Base-by-base conservation (phyloP, 2,113 vertebrate genomes). In the Eleginops maclovinus region DNA sequence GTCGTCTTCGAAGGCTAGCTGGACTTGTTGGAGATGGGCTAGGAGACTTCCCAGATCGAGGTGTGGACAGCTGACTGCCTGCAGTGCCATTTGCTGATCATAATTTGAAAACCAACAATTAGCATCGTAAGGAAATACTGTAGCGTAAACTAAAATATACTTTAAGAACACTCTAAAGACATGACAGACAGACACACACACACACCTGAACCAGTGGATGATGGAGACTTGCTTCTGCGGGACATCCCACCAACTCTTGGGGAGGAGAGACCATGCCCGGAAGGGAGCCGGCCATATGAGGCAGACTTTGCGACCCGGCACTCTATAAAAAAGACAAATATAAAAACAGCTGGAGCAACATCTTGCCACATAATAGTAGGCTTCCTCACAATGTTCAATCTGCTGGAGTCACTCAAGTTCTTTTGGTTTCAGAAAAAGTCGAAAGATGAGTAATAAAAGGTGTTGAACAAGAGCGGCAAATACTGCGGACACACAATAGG, bases 1-100 rank as follows among this genome's bases (percentile, higher is more conserved):
- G 96, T 90, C 96, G 95, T 95, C 96, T 97, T 86, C 97, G 92
- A 82, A 98, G 96, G 87, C 97, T 99, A 81, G 96, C 97, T 10
- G 98, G 98, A 91, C 98, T 99, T 89, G 98, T 98, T 72, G 97
- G 96, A 81, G 97, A 97, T 5, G 96, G 98, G 77, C 97, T 98
- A 64, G 97, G 97, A 75, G 98, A 99, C 89, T 99, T 99, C 87
- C 97, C 97, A 65, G 98, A 99, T 21, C 97, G 96, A 46, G 97
- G 97, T 73, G 98, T 99, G 41, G 98, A 99, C 71, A 99, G 96
- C 91, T 98, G 98, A 90, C 98, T 99, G 75, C 98, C 97, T 84
- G 96, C 96, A 55, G 97, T 99, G 87, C 98, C 98, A 92, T 99
- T 99, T 77, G 97, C 98, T 99, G 81, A 91, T 69, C 66, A 47